Base-by-base conservation (phyloP, 2,113 vertebrate genomes). In the Cephalopholis sonnerati region DNA sequence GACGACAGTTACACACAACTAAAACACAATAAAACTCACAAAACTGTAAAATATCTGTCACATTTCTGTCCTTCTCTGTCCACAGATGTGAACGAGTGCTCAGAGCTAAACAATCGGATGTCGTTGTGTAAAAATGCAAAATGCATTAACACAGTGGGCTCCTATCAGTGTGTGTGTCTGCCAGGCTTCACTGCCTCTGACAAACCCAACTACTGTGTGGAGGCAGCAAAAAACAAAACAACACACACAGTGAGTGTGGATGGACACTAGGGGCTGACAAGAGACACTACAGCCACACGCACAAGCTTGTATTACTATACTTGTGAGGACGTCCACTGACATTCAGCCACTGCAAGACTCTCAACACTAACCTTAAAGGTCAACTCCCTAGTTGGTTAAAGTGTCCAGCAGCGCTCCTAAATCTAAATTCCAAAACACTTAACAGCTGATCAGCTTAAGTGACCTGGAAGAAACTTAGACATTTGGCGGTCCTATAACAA, bases 71-170 rank as follows among this genome's bases (percentile, higher is more conserved):
- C 22, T 18, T 17, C 2, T 74, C 55, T 66, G 12, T 59, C 80
- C 64, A 18, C 92, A 94, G 98, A 99, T 90, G 98, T 99, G n/a
- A 98, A 99, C 15, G 98, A 99, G 85, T 99, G 98, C 61, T 96
- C 89, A 0, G 98, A 99, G 91, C 91, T 99, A 81, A 99, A 99
- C 95, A 96, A 85, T 70, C 96, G 96, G 79, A 99, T 99, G 98
- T 98, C 97, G 4, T 95, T 99, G 85, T 99, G 98, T 95, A 98
- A 96, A 94, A 99, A 99, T 0, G 97, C 96, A 77, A 97, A 96
- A 69, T 99, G 98, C 93, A 97, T 99, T 87, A 99, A 99, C 94
- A 99, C 97, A 0, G 96, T 96, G 73, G 98, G 98, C 41, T 99
- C 98, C 0, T 99, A 98, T 87, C 97, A 94, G 73, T 99, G 98